Conservation (phyloP, 2,113 vertebrate species). For the Ranitomeya variabilis region DNA sequence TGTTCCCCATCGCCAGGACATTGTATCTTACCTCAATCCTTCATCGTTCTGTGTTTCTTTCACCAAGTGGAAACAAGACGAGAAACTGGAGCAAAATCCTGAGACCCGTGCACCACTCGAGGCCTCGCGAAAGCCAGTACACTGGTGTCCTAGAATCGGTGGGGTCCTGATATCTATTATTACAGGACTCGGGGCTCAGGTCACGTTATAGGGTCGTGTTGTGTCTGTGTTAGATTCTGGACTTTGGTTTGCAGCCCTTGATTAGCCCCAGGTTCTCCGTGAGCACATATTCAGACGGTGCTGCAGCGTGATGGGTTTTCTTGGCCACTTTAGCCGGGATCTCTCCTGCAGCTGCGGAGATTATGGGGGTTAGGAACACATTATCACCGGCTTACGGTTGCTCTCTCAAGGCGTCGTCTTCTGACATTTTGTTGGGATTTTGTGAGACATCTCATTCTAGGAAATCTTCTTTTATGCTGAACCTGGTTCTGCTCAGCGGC, state of each 20-base stretch:
- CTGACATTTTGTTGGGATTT: neutral
- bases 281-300: neutral
- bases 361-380: slow-evolving; percentile 17
- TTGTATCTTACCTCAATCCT: too few species aligned
- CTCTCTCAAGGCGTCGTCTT: neutral
- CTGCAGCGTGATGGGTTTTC: slow-evolving; percentile 25
- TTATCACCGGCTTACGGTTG: slow-evolving; percentile 40
- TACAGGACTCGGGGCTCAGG: too few species aligned
- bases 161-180: too few species aligned
- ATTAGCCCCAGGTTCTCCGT: neutral
- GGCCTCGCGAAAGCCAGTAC: too few species aligned
- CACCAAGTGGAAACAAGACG: too few species aligned
- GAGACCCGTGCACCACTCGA: too few species aligned
- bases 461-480: slow-evolving; percentile 27
- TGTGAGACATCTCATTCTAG: slow-evolving; percentile 25
- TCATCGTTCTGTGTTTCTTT: too few species aligned
- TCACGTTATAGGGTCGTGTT: too few species aligned
- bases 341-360: slow-evolving; percentile 11
- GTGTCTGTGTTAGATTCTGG: too few species aligned
- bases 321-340: slow-evolving; percentile 2
- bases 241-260: neutral
- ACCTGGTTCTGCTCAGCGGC: neutral
- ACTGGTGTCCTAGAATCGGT: too few species aligned
- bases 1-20: too few species aligned
- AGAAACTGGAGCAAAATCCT: too few species aligned